phyloP scores from a whole-genome alignment of 2,113 vertebrate species.

The Scomber colias region DNA sequence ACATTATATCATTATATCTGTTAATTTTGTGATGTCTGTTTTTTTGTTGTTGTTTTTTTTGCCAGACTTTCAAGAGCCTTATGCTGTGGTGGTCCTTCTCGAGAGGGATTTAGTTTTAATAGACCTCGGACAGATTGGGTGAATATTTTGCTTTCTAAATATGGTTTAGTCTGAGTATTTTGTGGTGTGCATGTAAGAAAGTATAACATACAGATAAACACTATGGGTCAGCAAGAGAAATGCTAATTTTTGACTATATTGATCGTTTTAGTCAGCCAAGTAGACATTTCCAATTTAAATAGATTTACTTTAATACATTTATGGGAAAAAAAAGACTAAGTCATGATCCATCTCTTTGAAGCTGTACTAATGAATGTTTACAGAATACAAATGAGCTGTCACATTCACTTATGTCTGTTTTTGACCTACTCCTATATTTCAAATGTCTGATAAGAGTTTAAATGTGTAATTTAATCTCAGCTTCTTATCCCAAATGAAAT shows the following conservation, averaged over 20 bases:
- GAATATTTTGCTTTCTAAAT: conserved; percentile 41
- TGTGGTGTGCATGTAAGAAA: not conserved
- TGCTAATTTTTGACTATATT: not conserved
- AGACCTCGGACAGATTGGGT: conserved; percentile 98
- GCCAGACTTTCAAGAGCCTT: conserved; percentile 97
- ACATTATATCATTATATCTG: not conserved
- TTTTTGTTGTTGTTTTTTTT: not conserved
- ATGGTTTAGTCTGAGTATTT: not conserved
- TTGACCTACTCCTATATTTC: not conserved
- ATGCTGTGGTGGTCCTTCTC: conserved; percentile 96
- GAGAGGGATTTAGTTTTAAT: conserved; percentile 98
- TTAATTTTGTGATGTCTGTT: conserved; percentile 5
- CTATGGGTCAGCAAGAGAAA: too few species aligned
- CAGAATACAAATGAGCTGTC: not conserved
- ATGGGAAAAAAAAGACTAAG: too few species aligned
- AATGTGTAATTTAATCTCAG: not conserved
- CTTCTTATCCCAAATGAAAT: not conserved
- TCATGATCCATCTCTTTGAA: not conserved
- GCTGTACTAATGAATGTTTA: not conserved
- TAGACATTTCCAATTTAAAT: too few species aligned
- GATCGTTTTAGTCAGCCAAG: not conserved
- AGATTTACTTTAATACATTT: too few species aligned
- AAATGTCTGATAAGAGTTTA: not conserved
- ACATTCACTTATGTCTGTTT: not conserved
- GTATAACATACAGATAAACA: too few species aligned